Evolutionary conservation across 1,140 invertebrate species (phyloP), one percentile per base, ranked within the genome.

Genomic region (Heliconius eleuchia): DNA sequence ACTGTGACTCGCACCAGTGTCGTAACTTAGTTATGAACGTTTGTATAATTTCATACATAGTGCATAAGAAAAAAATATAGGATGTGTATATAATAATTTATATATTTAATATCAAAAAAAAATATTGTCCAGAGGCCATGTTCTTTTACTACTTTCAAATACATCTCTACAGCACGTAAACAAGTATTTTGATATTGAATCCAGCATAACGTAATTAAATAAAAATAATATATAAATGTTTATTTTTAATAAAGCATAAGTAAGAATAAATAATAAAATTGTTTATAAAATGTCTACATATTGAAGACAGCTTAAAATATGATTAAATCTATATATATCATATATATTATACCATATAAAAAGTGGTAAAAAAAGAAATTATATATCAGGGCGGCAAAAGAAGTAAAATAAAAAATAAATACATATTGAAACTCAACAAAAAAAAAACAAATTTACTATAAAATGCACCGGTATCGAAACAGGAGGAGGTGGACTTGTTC

Each of bases 401-500:
- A 66, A 66, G 60, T 66, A 78, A 87, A 84, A 82, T 73, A 83
- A 83, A 85, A 86, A 80, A 85, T 66, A 81, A 23, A 66, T 66
- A 30, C n/a, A 66, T 66, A 66, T 66, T 13, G 23, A 66, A 27
- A 27, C 27, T 27, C 27, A 66, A 66, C 60, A 30, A 66, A 84
- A 82, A 83, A 80, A 84, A 71, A 80, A 86, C 85, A 85, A 74
- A 83, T 60, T 60, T 66, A 13, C 4, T 66, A 30, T 86, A 81
- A 79, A 81, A 82, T 60, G 85, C 79, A 85, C 86, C 87, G 78
- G 82, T 86, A 84, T 81, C 84, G 87, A 91, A 94, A 94, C 92
- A 94, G 92, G 92, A 92, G 92, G 92, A 94, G 92, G 92, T 92
- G 86, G 86, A 87, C 87, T 91, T 88, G 85, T 87, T 83, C 84